Base-by-base conservation (phyloP, 2,113 vertebrate species). In the Eolophus roseicapilla region DNA sequence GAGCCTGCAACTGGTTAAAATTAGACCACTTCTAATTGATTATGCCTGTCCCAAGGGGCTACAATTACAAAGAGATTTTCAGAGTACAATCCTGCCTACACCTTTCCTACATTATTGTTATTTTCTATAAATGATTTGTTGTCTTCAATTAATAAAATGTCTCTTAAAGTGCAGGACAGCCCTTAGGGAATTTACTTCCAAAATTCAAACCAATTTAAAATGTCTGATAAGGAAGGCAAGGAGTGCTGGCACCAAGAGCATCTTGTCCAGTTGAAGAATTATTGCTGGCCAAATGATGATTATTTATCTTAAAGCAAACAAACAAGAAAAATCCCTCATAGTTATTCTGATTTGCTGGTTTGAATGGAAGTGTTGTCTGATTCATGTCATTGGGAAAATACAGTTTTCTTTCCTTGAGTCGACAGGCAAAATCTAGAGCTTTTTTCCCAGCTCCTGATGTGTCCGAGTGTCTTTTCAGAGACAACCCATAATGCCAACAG, bases 1-100 rank as follows among this genome's bases (percentile, higher is more conserved):
- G 96, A 97, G 91, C 88, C 97, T 98, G 95, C 93, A 97, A 97
- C 97, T 98, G 97, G 96, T 98, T 98, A 97, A 97, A 98, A 96
- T 97, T 95, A 97, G 94, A 95, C 95, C 88, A 95, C 90, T 97
- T 96, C 92, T 97, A 97, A 98, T 97, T 98, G 97, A 96, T 97
- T 97, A 95, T 96, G 95, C 86, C 97, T 97, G 97, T 96, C 95
- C 89, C 88, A 96, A 88, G 62, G 81, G 91, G 89, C 90, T 98
- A 94, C 63, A 94, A 96, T 97, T 98, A 97, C 95, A 97, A 97
- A 97, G 96, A 96, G 86, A 73, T 92, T 95, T 97, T 95, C 91
- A 92, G 96, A 94, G 87, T 83, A 86, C 91, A 88, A 63, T 75
- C 88, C 96, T 96, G 94, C 91, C 80, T 91, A 92, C 88, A 71